Conservation (phyloP, 2,113 vertebrate genomes). For the Engraulis encrasicolus region DNA sequence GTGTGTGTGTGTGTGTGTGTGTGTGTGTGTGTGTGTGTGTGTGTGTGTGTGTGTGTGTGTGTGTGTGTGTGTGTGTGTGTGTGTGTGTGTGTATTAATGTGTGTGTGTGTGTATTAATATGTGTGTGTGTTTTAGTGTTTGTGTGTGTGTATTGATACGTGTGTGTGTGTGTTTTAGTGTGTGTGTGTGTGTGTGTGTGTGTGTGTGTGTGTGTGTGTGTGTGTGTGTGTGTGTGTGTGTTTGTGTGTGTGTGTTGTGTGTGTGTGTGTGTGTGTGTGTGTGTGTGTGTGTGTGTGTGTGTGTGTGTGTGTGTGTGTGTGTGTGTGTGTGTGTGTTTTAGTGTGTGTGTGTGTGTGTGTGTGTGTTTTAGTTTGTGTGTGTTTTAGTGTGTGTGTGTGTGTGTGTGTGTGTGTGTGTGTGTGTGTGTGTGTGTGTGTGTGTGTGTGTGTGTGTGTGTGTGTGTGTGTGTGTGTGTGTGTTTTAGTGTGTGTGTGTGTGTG, state of each 20-base stretch:
- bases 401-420: not conserved
- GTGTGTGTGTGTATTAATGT: not conserved
- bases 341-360: not conserved
- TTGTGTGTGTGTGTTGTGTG: not conserved
- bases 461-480: too few relatives aligned
- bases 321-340: not conserved
- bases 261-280: not conserved
- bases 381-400: not conserved
- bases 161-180: too few relatives aligned
- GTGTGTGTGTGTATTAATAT: not conserved
- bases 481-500: too few relatives aligned
- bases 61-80: not conserved
- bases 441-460: not conserved
- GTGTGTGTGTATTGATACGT: not conserved
- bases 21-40: too few relatives aligned
- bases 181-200: not conserved
- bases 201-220: not conserved
- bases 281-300: not conserved
- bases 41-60: not conserved
- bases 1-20: not conserved
- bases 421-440: not conserved
- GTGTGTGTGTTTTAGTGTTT: not conserved
- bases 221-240: too few relatives aligned
- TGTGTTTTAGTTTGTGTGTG: too few relatives aligned
- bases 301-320: not conserved